A percentile compares a stretch with the other conserved stretches of the same genome.
Evolutionary conservation across 1,140 invertebrate species (phyloP).

Genomic region (Musca domestica): DNA sequence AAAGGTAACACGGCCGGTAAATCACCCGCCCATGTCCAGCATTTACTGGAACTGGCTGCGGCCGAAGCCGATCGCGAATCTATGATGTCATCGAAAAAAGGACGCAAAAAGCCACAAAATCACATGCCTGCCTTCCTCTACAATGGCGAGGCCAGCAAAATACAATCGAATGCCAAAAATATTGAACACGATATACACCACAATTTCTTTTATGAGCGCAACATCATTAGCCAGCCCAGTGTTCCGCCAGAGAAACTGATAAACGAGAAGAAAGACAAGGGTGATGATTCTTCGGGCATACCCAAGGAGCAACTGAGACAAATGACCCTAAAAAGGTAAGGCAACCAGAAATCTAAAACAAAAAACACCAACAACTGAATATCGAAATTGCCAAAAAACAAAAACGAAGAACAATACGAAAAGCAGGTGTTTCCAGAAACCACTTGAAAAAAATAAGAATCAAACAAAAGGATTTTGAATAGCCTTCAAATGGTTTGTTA

Average conservation of each 20-base stretch:
- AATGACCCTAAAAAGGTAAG: slow-evolving; percentile 25
- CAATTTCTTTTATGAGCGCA: slow-evolving; percentile 30
- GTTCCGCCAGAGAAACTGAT: slow-evolving; percentile 23
- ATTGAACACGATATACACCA: slow-evolving; percentile 23
- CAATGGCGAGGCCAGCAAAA: slow-evolving; percentile 24
- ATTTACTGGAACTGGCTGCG: slow-evolving; percentile 14
- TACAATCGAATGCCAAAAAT: slow-evolving; percentile 29
- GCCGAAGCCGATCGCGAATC: slow-evolving; percentile 13
- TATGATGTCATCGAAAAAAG: slow-evolving; percentile 8
- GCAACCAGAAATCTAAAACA: neutral
- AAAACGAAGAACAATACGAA: too few relatives aligned
- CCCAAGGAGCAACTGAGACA: slow-evolving; percentile 24
- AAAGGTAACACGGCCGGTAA: slow-evolving; percentile 23
- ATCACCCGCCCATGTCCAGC: slow-evolving; percentile 23
- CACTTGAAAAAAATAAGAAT: too few relatives aligned
- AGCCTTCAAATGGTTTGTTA: too few relatives aligned
- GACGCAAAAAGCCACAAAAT: slow-evolving; percentile 17
- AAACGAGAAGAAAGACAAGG: slow-evolving; percentile 20
- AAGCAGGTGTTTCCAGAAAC: too few relatives aligned
- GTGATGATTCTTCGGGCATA: slow-evolving; percentile 23
- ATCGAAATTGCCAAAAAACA: too few relatives aligned
- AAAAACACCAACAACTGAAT: too few relatives aligned
- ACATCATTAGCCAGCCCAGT: slow-evolving; percentile 25
- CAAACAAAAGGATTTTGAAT: too few relatives aligned
- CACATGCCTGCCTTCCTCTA: slow-evolving; percentile 25